Evolutionary conservation across 2,888 invertebrate species (phyloP).

Genomic region (Sicus ferrugineus): DNA sequence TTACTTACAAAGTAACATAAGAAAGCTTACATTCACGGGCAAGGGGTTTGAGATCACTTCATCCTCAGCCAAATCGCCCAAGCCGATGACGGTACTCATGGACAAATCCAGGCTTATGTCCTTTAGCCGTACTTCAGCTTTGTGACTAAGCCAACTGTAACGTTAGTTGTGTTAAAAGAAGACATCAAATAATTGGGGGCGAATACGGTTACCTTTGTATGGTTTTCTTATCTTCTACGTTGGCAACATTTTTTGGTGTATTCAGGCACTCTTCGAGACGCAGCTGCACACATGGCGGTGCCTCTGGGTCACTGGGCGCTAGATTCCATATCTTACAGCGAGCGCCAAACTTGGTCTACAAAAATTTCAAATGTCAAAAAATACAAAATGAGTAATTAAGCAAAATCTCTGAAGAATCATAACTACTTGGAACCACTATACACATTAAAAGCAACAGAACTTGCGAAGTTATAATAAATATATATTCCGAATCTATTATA

Average conservation of each 20-base stretch:
- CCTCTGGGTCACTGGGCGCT: slow-evolving; percentile 67
- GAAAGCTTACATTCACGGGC: slow-evolving; percentile 75
- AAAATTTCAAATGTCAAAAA: too few relatives aligned
- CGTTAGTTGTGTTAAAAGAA: too few relatives aligned
- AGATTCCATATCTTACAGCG: slow-evolving; percentile 84
- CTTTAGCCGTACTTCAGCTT: slow-evolving; percentile 72
- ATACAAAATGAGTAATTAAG: too few relatives aligned
- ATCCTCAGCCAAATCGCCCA: slow-evolving; percentile 87
- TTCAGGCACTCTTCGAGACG: slow-evolving; percentile 71
- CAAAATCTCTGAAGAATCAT: too few relatives aligned
- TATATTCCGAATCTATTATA: too few relatives aligned
- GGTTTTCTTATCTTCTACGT: slow-evolving; percentile 57
- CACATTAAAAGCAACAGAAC: too few relatives aligned
- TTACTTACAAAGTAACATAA: background rate
- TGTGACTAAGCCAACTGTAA: too few relatives aligned
- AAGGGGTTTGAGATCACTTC: slow-evolving; percentile 80
- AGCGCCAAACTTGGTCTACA: slow-evolving; percentile 83
- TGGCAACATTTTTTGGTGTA: slow-evolving; percentile 55
- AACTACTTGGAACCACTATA: too few relatives aligned
- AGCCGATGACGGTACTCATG: slow-evolving; percentile 82
- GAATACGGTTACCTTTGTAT: slow-evolving; percentile 56
- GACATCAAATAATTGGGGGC: background rate
- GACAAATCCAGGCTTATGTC: slow-evolving; percentile 75
- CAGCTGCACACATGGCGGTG: slow-evolving; percentile 69
- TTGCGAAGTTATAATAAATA: too few relatives aligned